These are phyloP conservation scores for Peromyscus eremicus DNA, from an alignment of 2,797 vertebrate species.

Conservation along the genomic window DNA sequence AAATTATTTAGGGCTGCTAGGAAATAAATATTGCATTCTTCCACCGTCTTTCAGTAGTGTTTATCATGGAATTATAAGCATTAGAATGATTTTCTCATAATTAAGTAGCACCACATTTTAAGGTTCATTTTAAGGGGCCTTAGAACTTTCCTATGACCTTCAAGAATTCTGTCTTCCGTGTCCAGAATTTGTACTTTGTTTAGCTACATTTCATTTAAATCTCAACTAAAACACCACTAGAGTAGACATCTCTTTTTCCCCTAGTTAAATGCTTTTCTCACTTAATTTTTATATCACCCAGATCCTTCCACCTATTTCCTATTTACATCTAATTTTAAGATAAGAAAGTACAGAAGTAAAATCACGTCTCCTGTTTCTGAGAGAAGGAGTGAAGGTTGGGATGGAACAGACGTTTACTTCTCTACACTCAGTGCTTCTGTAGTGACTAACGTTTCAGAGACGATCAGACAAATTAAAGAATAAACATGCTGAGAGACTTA, in stretches of 20 bases:
- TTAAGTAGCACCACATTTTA: neutral
- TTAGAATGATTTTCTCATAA: neutral
- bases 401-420: neutral
- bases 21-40: neutral
- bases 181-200: conserved; percentile 4
- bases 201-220: neutral
- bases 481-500: neutral
- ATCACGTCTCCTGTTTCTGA: neutral
- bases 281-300: neutral
- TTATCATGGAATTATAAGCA: neutral
- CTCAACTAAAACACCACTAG: neutral
- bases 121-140: conserved; percentile 24
- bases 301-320: neutral
- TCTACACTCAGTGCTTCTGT: neutral
- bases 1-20: conserved; percentile 26
- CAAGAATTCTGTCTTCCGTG: neutral
- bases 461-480: neutral
- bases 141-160: neutral
- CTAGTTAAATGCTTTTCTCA: neutral
- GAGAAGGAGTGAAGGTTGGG: neutral
- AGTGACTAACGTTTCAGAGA: neutral
- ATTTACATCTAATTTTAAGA: conserved; percentile 12
- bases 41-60: neutral
- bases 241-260: neutral
- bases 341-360: conserved; percentile 2